Conservation (phyloP, 2,797 vertebrate genomes). For the Xiphophorus birchmanni region DNA sequence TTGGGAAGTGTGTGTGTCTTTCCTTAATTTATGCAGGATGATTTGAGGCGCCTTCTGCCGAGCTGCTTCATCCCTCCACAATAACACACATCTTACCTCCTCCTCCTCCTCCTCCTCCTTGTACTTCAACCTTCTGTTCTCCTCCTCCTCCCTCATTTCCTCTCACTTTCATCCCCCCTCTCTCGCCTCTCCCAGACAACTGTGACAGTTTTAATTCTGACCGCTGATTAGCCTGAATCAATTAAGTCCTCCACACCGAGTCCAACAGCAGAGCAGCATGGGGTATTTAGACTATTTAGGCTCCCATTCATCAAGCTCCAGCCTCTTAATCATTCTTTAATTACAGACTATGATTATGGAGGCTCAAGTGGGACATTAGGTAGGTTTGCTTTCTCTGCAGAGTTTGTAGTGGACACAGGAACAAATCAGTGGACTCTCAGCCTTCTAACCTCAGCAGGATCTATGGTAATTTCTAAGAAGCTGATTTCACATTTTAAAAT, state of each 20-base stretch:
- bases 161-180: slow-evolving; percentile 18
- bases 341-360: slow-evolving; percentile 75
- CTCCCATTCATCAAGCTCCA: slow-evolving; percentile 76
- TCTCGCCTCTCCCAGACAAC: slow-evolving; percentile 70
- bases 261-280: slow-evolving; percentile 79
- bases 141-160: slow-evolving; percentile 26
- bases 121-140: slow-evolving; percentile 45
- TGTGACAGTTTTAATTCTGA: slow-evolving; percentile 87
- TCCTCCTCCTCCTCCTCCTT: slow-evolving; percentile 42
- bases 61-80: slow-evolving; percentile 62
- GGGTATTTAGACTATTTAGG: slow-evolving; percentile 80
- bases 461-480: not conserved
- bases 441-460: slow-evolving; percentile 14
- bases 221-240: slow-evolving; percentile 83
- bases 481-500: slow-evolving; percentile 1
- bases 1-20: slow-evolving; percentile 37
- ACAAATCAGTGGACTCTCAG: slow-evolving; percentile 16
- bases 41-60: slow-evolving; percentile 76
- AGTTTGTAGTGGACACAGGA: slow-evolving; percentile 36
- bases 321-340: slow-evolving; percentile 85
- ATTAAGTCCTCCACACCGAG: slow-evolving; percentile 78
- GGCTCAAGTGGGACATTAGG: slow-evolving; percentile 70
- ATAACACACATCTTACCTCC: slow-evolving; percentile 63
- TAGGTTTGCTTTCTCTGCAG: slow-evolving; percentile 47
- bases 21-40: slow-evolving; percentile 79